Percentiles rank a stretch among this genome's conserved stretches.
These are phyloP conservation scores for Metopolophium dirhodum DNA, from an alignment of 1,140 invertebrate genomes.

Conservation along the genomic window DNA sequence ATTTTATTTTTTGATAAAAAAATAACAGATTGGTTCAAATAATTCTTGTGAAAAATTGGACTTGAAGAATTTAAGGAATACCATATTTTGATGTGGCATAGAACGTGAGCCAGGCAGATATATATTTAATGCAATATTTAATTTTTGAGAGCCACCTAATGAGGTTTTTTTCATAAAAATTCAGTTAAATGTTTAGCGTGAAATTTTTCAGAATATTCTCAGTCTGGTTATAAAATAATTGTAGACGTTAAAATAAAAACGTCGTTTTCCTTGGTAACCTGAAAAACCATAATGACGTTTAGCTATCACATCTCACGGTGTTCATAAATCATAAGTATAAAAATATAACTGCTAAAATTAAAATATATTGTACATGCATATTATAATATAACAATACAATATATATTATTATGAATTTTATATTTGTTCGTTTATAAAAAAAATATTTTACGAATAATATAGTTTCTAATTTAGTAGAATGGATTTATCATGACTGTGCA, in stretches of 20 bases:
- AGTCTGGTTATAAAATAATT: too few relatives aligned
- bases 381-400: background rate
- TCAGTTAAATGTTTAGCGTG: too few relatives aligned
- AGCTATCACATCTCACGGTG: fast-evolving
- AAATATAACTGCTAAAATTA: background rate
- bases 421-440: background rate
- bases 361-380: background rate
- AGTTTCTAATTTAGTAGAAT: background rate
- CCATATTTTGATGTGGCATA: background rate
- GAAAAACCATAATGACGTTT: background rate
- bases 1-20: background rate
- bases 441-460: background rate
- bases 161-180: too few relatives aligned
- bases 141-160: background rate
- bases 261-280: background rate
- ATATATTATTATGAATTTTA: background rate
- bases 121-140: background rate
- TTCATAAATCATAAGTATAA: background rate
- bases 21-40: too few relatives aligned
- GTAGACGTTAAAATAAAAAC: too few relatives aligned
- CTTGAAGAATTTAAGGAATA: background rate
- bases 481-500: background rate
- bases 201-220: too few relatives aligned
- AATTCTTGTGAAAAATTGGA: too few relatives aligned
- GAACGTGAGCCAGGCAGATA: too few relatives aligned